These are phyloP conservation scores for Thelaira solivaga DNA, from an alignment of 2,888 invertebrate species.

Conservation along the genomic window DNA sequence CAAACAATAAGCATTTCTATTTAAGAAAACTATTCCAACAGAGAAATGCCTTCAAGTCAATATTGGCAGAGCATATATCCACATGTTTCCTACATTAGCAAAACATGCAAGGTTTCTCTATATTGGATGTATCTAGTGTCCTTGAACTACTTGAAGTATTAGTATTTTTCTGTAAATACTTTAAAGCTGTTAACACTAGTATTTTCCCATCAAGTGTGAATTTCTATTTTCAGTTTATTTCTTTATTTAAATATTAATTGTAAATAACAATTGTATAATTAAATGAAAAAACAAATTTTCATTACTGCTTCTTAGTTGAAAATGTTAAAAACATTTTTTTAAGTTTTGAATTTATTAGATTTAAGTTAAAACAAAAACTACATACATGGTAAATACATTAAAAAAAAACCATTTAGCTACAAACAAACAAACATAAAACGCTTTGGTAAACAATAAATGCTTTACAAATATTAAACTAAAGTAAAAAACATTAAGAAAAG, in stretches of 20 bases:
- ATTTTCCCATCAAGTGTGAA: not conserved
- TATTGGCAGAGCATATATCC: too few species aligned
- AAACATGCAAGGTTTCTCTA: too few species aligned
- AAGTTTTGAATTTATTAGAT: slow-evolving; percentile 47
- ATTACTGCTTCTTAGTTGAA: slow-evolving; percentile 15
- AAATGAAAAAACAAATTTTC: not conserved
- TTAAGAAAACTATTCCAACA: too few species aligned
- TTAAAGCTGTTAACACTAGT: too few species aligned
- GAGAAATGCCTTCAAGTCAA: too few species aligned
- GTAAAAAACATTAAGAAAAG: too few species aligned
- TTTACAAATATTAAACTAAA: slow-evolving; percentile 72
- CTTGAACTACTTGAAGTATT: too few species aligned
- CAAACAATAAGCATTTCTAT: too few species aligned
- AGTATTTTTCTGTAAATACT: too few species aligned
- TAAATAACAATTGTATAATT: not conserved
- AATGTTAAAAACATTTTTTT: slow-evolving; percentile 32
- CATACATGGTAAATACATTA: slow-evolving; percentile 46
- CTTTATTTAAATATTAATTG: not conserved
- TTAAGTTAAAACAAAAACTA: slow-evolving; percentile 55
- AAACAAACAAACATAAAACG: slow-evolving; percentile 67
- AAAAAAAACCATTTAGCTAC: too few species aligned
- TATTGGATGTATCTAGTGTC: too few species aligned
- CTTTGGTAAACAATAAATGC: slow-evolving; percentile 78
- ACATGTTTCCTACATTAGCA: too few species aligned
- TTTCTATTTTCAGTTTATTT: not conserved